phyloP scores from a whole-genome alignment of 2,888 invertebrate genomes.

The Dasysyrphus albostriatus region DNA sequence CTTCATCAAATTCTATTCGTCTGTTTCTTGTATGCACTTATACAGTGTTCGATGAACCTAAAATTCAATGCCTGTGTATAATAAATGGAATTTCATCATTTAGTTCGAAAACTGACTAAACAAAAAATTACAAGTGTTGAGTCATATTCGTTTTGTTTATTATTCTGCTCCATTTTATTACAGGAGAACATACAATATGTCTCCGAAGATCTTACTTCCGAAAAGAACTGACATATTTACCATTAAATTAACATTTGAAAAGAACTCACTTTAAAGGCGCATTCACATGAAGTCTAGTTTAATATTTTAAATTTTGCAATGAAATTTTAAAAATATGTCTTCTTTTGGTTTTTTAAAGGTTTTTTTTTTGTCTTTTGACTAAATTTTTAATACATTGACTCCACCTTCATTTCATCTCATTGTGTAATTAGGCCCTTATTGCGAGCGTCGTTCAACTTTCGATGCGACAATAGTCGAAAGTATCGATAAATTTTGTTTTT shows the following conservation, averaged over 20 bases:
- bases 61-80: not conserved
- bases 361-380: too few relatives aligned
- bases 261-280: not conserved
- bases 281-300: not conserved
- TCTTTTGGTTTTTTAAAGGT: too few relatives aligned
- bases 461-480: too few relatives aligned
- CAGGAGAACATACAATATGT: not conserved
- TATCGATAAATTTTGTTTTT: too few relatives aligned
- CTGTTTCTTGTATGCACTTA: not conserved
- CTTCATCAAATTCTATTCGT: not conserved
- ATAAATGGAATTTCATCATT: not conserved
- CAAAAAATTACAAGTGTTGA: constrained; percentile 11
- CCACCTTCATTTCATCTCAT: too few relatives aligned
- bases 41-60: constrained; percentile 15
- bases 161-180: constrained; percentile 1
- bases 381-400: too few relatives aligned
- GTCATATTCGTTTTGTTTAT: not conserved
- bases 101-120: not conserved
- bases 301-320: too few relatives aligned
- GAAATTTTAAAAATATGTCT: too few relatives aligned
- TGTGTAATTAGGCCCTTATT: too few relatives aligned
- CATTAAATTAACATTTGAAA: constrained; percentile 19
- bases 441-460: too few relatives aligned
- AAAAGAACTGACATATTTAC: constrained; percentile 8
- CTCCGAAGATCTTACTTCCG: not conserved